These are phyloP conservation scores for Simalia tracyae DNA, from an alignment of 2,797 vertebrate species.

Conservation along the genomic window DNA sequence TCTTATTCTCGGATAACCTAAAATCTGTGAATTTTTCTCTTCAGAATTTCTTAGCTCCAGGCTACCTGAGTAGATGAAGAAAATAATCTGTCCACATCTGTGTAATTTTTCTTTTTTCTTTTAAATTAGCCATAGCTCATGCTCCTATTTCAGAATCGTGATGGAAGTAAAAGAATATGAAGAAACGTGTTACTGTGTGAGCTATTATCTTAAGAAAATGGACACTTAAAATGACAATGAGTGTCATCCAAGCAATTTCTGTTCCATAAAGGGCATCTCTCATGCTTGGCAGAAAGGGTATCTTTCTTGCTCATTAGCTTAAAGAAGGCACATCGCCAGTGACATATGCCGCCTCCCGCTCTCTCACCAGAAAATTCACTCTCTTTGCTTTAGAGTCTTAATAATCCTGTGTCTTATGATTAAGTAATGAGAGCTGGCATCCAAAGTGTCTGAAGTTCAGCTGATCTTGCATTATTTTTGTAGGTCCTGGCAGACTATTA, in stretches of 20 bases:
- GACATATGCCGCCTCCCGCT: conserved; percentile 66
- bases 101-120: neutral
- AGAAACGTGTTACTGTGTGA: conserved; percentile 20
- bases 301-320: conserved; percentile 72
- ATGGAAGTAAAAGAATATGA: neutral
- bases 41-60: neutral
- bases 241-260: conserved; percentile 40
- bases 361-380: conserved; percentile 61
- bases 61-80: neutral
- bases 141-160: no score
- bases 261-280: conserved; percentile 38
- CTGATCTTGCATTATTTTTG: conserved; percentile 75
- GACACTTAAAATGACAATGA: neutral
- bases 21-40: neutral
- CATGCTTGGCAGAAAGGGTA: conserved; percentile 40
- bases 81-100: neutral
- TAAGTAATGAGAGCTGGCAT: conserved; percentile 78
- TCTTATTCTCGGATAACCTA: neutral
- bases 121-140: neutral
- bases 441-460: conserved; percentile 71
- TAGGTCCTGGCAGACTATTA: conserved; percentile 62
- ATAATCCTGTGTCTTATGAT: conserved; percentile 75
- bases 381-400: conserved; percentile 67
- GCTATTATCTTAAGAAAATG: conserved; percentile 13
- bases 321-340: conserved; percentile 73